A percentile compares a stretch with the other conserved stretches of the same genome.
phyloP scores from a whole-genome alignment of 2,113 vertebrate species.

The Vulpes lagopus region DNA sequence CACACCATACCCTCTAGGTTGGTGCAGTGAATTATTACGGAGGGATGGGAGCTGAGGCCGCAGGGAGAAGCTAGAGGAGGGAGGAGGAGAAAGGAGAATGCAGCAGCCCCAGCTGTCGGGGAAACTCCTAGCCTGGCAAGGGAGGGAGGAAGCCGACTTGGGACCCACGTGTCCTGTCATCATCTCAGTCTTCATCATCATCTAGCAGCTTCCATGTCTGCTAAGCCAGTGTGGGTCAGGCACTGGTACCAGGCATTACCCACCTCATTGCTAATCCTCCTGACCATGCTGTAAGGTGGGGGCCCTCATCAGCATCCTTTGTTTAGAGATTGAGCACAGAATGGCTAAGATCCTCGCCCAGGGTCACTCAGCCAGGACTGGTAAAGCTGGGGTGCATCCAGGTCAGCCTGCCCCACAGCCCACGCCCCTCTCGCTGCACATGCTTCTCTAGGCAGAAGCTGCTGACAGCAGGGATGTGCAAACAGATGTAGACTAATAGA shows the following conservation, averaged over 20 bases:
- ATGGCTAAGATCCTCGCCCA: neutral
- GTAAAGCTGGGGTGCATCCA: neutral
- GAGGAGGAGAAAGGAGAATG: neutral
- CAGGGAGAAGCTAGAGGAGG: neutral
- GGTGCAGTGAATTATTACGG: neutral
- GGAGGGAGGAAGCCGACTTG: neutral
- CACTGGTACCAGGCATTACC: neutral
- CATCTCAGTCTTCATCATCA: neutral
- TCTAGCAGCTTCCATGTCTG: neutral
- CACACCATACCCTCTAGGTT: neutral
- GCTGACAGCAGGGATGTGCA: conserved; percentile 21
- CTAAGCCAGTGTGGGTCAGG: neutral
- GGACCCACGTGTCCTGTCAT: neutral
- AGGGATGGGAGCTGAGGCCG: neutral
- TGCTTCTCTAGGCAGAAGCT: conserved; percentile 21
- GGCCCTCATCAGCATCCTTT: neutral
- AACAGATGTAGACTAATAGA: conserved; percentile 70
- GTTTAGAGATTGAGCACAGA: neutral
- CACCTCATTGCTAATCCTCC: neutral
- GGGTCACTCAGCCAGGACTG: neutral
- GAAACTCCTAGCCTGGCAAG: neutral
- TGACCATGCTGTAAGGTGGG: neutral
- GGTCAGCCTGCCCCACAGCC: neutral
- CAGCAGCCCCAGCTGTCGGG: neutral
- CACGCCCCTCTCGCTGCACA: rapidly evolving